A percentile compares a stretch with the other conserved stretches of the same genome.
These are phyloP conservation scores for Zaprionus camerounensis DNA, from an alignment of 1,140 invertebrate genomes.

Conservation along the genomic window DNA sequence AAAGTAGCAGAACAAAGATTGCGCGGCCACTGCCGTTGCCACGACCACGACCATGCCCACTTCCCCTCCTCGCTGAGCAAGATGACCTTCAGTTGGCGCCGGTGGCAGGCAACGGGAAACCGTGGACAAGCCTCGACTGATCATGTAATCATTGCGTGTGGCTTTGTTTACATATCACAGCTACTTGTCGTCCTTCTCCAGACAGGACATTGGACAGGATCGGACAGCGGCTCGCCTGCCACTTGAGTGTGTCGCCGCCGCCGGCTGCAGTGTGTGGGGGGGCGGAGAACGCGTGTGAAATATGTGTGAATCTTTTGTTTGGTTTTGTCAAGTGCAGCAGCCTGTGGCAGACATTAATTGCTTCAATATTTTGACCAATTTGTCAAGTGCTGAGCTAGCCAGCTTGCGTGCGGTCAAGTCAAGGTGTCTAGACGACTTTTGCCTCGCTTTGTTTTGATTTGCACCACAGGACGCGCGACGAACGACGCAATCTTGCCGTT, in stretches of 20 bases:
- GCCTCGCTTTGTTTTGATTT: conserved; percentile 60
- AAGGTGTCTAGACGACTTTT: conserved; percentile 50
- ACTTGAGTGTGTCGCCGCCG: conserved; percentile 68
- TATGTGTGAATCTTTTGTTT: conserved; percentile 66
- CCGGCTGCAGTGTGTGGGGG: conserved; percentile 20
- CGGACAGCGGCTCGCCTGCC: conserved; percentile 26
- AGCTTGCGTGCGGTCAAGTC: conserved; percentile 26
- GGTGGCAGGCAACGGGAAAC: conserved; percentile 58
- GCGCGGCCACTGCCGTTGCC: not conserved
- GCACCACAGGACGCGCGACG: conserved; percentile 52
- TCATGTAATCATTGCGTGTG: conserved; percentile 71
- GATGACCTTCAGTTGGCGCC: conserved; percentile 35
- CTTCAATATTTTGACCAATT: conserved; percentile 53
- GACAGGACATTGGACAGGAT: conserved; percentile 33
- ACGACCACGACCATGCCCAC: not conserved
- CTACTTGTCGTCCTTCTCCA: conserved; percentile 52
- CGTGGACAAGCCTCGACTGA: conserved; percentile 37
- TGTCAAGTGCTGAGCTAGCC: conserved; percentile 25
- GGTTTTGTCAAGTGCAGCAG: conserved; percentile 39
- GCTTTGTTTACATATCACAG: conserved; percentile 71
- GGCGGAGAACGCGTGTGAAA: conserved; percentile 38
- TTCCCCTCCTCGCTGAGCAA: not conserved
- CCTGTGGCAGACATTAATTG: conserved; percentile 48
- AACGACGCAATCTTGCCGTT: conserved; percentile 40
- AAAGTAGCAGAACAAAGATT: conserved; percentile 45